A percentile compares a stretch with the other conserved stretches of the same genome.
Evolutionary conservation across 2,113 vertebrate genomes (phyloP).

Genomic region (Glareola pratincola): DNA sequence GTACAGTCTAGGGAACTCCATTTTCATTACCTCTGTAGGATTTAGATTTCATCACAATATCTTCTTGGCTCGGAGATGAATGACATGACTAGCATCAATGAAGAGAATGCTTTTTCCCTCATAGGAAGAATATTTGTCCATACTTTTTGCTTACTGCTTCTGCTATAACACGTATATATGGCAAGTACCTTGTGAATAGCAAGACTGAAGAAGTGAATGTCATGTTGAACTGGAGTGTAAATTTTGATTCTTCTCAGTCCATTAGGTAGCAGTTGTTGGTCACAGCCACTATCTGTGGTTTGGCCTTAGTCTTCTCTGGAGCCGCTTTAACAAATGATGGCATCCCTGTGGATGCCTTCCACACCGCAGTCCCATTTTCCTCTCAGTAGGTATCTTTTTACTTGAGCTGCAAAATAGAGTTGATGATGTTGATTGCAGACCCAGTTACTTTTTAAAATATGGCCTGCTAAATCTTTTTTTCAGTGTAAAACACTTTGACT

Average conservation of each 20-base stretch:
- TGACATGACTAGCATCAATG: not conserved
- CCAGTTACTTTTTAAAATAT: not conserved
- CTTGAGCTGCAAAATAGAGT: not conserved
- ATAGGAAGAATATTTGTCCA: not conserved
- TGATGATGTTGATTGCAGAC: not conserved
- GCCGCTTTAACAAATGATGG: not conserved
- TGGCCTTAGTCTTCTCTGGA: not conserved
- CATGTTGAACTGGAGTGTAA: not conserved
- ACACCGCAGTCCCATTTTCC: not conserved
- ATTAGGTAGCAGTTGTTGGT: not conserved
- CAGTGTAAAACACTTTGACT: not conserved
- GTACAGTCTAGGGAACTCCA: not conserved
- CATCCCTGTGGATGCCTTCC: not conserved
- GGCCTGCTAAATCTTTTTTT: not conserved
- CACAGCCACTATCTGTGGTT: not conserved
- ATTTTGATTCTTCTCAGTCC: not conserved
- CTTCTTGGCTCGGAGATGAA: not conserved
- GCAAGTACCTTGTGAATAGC: not conserved
- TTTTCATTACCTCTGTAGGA: not conserved
- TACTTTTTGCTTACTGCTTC: not conserved
- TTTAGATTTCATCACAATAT: not conserved
- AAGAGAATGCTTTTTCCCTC: not conserved
- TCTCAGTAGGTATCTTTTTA: not conserved
- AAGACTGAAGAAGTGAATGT: not conserved
- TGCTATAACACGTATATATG: not conserved